Evolutionary conservation across 2,888 invertebrate species (phyloP).

Genomic region (Scaptomyza polygonia): DNA sequence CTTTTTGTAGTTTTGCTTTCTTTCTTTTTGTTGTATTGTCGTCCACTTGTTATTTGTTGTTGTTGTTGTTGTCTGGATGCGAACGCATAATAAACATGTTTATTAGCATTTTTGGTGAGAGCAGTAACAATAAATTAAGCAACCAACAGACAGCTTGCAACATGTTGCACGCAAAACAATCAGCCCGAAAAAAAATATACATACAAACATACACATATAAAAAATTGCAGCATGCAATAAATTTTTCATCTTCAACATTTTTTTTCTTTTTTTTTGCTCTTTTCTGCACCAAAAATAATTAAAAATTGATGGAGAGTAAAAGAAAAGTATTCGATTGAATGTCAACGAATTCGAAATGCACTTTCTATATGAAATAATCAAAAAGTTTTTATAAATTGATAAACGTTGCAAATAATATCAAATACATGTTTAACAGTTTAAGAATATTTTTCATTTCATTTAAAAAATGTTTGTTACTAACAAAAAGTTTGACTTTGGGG

Average conservation of each 20-base stretch:
- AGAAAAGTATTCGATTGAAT: not conserved
- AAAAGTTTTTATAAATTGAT: no score
- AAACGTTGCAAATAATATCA: no score
- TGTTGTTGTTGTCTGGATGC: not conserved
- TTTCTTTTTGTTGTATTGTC: conserved; percentile 18
- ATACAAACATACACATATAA: no score
- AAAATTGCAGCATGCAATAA: conserved; percentile 68
- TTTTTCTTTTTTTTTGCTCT: not conserved
- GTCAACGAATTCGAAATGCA: conserved; percentile 21
- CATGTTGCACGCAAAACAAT: conserved; percentile 76
- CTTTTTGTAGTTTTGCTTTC: conserved; percentile 34
- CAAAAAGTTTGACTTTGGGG: no score
- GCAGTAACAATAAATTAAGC: conserved; percentile 72
- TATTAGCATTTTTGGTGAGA: conserved; percentile 71
- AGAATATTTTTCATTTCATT: no score
- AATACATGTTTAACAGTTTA: no score
- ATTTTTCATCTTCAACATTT: conserved; percentile 33
- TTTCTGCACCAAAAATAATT: conserved; percentile 45
- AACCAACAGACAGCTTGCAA: conserved; percentile 61
- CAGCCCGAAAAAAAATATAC: conserved; percentile 44
- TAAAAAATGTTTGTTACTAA: no score
- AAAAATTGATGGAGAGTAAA: conserved; percentile 28
- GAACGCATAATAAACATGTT: conserved; percentile 77
- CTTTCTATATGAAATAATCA: conserved; percentile 2
- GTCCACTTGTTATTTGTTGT: conserved; percentile 18